These are phyloP conservation scores for Melieria picta DNA, from an alignment of 2,888 invertebrate genomes.

Conservation along the genomic window DNA sequence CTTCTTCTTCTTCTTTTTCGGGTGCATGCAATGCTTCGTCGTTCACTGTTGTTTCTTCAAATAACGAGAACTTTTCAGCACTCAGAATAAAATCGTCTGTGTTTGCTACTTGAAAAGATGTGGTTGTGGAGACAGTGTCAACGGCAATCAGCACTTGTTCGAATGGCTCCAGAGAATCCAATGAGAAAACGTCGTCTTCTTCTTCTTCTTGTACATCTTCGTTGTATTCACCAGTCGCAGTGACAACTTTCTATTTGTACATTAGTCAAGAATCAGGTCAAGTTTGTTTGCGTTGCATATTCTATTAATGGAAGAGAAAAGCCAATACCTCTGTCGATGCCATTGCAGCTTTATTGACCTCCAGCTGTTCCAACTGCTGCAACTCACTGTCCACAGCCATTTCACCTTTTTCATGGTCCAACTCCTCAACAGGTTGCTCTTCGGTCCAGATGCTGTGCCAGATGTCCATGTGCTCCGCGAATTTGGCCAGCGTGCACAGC, in stretches of 20 bases:
- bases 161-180: slow-evolving; percentile 35
- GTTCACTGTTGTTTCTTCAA: too few species aligned
- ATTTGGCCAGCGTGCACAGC: slow-evolving; percentile 54
- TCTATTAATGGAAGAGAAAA: too few species aligned
- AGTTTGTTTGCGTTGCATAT: too few species aligned
- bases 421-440: slow-evolving; percentile 20
- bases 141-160: slow-evolving; percentile 39
- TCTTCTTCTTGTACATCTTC: not conserved
- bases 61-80: too few species aligned
- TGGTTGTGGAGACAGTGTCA: not conserved
- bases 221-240: too few species aligned
- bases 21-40: too few species aligned
- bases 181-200: slow-evolving; percentile 5
- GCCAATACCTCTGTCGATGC: too few species aligned
- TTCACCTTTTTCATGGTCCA: slow-evolving; percentile 20
- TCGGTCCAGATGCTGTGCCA: slow-evolving; percentile 56
- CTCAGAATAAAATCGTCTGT: too few species aligned
- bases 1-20: too few species aligned
- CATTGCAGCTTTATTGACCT: not conserved
- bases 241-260: too few species aligned
- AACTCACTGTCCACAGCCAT: not conserved
- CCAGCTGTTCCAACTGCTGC: not conserved
- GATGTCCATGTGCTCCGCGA: slow-evolving; percentile 56
- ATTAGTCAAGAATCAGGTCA: too few species aligned
- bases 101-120: too few species aligned